Evolutionary conservation across 2,888 invertebrate species (phyloP).

Genomic region (Chrysolina oricalcia): DNA sequence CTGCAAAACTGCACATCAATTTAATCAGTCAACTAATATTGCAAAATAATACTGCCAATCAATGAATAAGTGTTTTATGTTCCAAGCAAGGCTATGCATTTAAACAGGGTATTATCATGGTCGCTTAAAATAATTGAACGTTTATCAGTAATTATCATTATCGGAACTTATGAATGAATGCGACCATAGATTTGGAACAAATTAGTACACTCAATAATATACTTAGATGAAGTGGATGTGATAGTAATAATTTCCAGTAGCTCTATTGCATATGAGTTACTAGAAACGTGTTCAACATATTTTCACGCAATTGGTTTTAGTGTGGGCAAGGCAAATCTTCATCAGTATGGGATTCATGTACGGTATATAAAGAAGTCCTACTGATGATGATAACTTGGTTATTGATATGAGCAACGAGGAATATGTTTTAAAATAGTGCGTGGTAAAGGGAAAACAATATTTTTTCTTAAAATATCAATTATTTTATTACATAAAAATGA

Average conservation of each 20-base stretch:
- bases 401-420: no score
- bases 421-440: no score
- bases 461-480: no score
- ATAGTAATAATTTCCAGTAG: neutral
- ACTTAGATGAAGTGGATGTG: neutral
- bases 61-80: conserved; percentile 3
- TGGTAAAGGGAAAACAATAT: no score
- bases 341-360: no score
- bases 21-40: neutral
- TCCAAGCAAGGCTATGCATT: conserved; percentile 9
- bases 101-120: conserved; percentile 3
- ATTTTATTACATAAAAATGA: no score
- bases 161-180: conserved; percentile 5
- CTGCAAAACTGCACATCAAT: neutral
- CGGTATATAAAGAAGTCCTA: no score
- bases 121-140: neutral
- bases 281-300: no score
- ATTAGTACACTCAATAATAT: neutral
- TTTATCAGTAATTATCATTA: conserved; percentile 15
- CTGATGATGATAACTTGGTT: no score
- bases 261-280: neutral
- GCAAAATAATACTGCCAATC: neutral
- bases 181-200: neutral
- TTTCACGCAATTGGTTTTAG: no score
- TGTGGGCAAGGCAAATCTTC: no score